Conservation (phyloP, 2,888 invertebrate genomes). For the Brenthis daphne region DNA sequence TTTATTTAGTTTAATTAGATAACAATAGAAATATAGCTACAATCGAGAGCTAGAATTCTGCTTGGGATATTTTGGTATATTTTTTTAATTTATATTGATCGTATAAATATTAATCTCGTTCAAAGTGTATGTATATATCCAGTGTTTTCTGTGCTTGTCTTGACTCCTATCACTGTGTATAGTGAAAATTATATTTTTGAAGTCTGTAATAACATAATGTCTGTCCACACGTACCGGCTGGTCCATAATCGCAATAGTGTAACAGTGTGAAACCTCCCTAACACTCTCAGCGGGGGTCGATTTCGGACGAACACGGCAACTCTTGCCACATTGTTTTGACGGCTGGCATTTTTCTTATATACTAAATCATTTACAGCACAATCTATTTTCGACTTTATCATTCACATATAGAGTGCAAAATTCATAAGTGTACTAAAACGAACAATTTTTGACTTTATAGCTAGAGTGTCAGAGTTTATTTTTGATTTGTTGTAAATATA, state of each 20-base stretch:
- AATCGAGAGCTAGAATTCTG: too few relatives aligned
- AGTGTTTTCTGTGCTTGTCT: too few relatives aligned
- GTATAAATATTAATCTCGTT: too few relatives aligned
- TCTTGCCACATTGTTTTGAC: constrained; percentile 40
- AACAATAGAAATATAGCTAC: too few relatives aligned
- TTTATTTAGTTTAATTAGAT: too few relatives aligned
- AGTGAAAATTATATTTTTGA: too few relatives aligned
- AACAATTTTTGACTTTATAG: neutral
- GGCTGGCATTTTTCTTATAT: constrained; percentile 35
- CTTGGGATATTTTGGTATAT: too few relatives aligned
- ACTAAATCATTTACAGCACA: constrained; percentile 3
- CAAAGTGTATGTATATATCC: too few relatives aligned
- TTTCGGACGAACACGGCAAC: constrained; percentile 31
- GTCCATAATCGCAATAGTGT: neutral
- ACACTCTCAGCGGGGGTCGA: constrained; percentile 36
- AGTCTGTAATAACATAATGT: too few relatives aligned
- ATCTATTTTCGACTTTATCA: constrained; percentile 14
- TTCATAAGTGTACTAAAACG: neutral
- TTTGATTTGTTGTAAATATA: neutral
- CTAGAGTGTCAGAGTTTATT: constrained; percentile 9
- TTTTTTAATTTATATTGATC: too few relatives aligned
- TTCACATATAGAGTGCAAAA: neutral
- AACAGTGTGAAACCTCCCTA: constrained; percentile 21
- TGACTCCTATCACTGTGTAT: too few relatives aligned
- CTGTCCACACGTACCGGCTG: too few relatives aligned